Percentiles rank a stretch among this genome's conserved stretches.
These are phyloP conservation scores for Sus cebifrons DNA, from an alignment of 2,797 vertebrate genomes.

Conservation along the genomic window DNA sequence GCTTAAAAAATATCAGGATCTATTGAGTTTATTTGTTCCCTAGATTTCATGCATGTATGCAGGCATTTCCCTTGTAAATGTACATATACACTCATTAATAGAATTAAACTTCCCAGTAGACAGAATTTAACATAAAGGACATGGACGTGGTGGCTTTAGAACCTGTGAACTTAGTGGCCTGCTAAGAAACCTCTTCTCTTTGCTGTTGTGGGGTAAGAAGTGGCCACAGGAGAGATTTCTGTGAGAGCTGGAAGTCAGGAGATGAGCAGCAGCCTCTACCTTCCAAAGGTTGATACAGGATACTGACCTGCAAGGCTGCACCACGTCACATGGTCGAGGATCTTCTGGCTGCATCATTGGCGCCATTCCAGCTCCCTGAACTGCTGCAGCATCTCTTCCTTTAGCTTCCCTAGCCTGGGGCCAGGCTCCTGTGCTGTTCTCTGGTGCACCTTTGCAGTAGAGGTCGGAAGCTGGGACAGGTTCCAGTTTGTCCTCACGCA, in stretches of 20 bases:
- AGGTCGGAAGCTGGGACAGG: background rate
- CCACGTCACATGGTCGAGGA: accelerated
- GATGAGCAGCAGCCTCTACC: background rate
- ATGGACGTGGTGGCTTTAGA: background rate
- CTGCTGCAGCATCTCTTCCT: background rate
- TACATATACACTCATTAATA: no score
- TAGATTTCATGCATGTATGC: background rate
- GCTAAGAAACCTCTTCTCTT: background rate
- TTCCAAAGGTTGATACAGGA: background rate
- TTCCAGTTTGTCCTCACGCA: background rate
- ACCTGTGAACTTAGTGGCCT: background rate
- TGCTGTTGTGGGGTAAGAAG: background rate
- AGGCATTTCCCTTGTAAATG: background rate
- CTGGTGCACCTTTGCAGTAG: background rate
- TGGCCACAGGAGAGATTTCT: background rate
- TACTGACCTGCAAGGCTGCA: background rate
- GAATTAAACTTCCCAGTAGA: no score
- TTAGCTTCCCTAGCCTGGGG: background rate
- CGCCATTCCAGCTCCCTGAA: background rate
- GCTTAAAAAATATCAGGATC: background rate
- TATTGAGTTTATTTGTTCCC: background rate
- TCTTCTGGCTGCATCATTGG: background rate
- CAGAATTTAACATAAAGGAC: background rate
- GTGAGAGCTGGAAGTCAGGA: background rate
- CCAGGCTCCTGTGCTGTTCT: background rate